Base-by-base conservation (phyloP, 2,888 invertebrate genomes). In the Andrena fulva region DNA sequence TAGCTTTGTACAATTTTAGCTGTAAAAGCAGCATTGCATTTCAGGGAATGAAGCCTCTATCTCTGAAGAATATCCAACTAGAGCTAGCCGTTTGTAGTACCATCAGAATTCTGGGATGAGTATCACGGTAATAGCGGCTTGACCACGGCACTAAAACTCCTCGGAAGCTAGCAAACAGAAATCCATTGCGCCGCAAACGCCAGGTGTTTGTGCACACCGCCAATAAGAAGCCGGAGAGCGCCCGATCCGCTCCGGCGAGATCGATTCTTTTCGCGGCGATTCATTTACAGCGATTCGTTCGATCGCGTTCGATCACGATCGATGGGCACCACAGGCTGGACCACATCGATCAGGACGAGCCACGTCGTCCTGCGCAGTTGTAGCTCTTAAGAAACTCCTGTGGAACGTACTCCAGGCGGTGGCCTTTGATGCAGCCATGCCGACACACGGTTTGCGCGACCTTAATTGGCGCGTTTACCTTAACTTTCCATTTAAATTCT, bases 391-490 rank as follows among this genome's bases (percentile, higher is more conserved):
- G 79, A 48, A 29, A 31, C 48, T 8, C 31, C 59, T 60, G 64
- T 50, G 24, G 69, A 80, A 50, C 62, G 42, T 48, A 70, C 70
- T 35, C 70, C 82, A 60, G 31, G 48, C 72, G 79, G 80, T 74
- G 79, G 79, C 62, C 81, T 82, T 82, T 82, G 81, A 80, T 12
- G 76, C 24, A 16, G 52, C 73, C 50, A 24, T 52, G 74, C 75
- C 81, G 70, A 75, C 72, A 48, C 64, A 24, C 76, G 71, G 29
- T 35, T 35, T 71, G 71, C 71, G 78, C 86, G 69, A 59, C 87
- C 86, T 87, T 87, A 87, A 87, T 87, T 86, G 87, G 84, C 82
- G 77, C 84, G 88, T 82, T 87, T 87, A 87, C 87, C 85, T 87
- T 77, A 85, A 80, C 76, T 83, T 85, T 88, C 87, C 87, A 88